Conservation (phyloP, 2,113 vertebrate genomes). For the Cebus imitator region DNA sequence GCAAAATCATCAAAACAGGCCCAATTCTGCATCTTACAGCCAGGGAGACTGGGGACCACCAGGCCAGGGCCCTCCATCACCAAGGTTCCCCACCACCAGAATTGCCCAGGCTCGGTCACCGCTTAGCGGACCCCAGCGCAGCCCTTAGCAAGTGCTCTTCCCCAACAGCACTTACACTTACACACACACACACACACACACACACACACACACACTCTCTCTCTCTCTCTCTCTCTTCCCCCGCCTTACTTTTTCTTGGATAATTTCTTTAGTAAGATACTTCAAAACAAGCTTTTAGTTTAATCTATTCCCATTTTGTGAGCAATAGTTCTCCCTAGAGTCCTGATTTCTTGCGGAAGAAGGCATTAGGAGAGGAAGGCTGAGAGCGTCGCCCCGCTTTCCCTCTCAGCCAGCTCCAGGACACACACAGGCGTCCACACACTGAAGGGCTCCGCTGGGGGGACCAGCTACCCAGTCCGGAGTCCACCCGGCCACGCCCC, state of each 20-base stretch:
- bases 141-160: background rate
- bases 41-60: background rate
- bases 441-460: background rate
- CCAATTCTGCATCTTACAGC: background rate
- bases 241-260: background rate
- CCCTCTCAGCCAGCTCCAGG: background rate
- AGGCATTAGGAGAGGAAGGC: background rate
- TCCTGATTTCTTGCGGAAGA: background rate
- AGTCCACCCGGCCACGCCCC: background rate
- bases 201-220: too few species aligned
- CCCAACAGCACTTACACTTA: background rate
- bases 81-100: background rate
- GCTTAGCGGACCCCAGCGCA: background rate
- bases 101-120: background rate
- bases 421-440: background rate
- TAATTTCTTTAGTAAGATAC: background rate
- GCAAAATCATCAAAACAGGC: background rate
- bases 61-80: background rate
- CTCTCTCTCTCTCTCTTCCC: too few species aligned
- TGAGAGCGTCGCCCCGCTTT: background rate
- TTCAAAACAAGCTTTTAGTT: constrained; percentile 4
- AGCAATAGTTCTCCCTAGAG: background rate
- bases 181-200: too few species aligned
- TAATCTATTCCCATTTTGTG: background rate
- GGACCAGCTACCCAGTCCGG: background rate